A percentile compares a stretch with the other conserved stretches of the same genome.
These are phyloP conservation scores for Pipa parva DNA, from an alignment of 2,113 vertebrate genomes.

Conservation along the genomic window DNA sequence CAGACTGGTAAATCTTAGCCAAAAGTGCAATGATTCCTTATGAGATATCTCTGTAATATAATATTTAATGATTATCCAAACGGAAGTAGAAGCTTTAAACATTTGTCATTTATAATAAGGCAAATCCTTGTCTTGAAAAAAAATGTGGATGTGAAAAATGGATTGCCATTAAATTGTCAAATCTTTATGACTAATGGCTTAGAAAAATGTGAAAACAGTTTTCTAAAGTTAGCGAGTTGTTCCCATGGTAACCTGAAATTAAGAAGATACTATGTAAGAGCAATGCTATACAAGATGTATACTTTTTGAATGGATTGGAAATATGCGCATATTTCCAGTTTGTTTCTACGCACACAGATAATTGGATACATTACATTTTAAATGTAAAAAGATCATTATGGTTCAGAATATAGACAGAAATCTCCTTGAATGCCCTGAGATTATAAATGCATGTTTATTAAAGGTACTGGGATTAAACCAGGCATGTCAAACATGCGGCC, in stretches of 20 bases:
- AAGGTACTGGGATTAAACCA: background rate
- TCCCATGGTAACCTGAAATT: slow-evolving; percentile 19
- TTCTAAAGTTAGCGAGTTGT: slow-evolving; percentile 32
- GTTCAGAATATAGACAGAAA: background rate
- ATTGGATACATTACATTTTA: background rate
- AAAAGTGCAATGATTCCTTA: too few relatives aligned
- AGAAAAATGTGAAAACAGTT: slow-evolving; percentile 33
- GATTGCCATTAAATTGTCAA: slow-evolving; percentile 33
- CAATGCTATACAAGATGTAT: background rate
- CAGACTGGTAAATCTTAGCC: too few relatives aligned
- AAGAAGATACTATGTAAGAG: slow-evolving; percentile 7
- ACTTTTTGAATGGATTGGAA: background rate
- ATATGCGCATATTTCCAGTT: background rate
- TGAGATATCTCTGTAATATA: too few relatives aligned
- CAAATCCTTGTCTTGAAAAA: background rate
- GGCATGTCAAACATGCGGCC: too few relatives aligned
- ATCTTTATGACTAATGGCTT: slow-evolving; percentile 16
- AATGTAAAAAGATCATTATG: background rate
- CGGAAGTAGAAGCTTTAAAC: too few relatives aligned
- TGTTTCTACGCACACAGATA: background rate
- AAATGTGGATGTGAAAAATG: slow-evolving; percentile 2
- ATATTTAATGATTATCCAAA: too few relatives aligned
- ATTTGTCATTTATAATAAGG: background rate
- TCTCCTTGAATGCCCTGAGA: background rate
- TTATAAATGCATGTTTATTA: background rate